These are phyloP conservation scores for Catocala fraxini DNA, from an alignment of 2,888 invertebrate species.

Conservation along the genomic window DNA sequence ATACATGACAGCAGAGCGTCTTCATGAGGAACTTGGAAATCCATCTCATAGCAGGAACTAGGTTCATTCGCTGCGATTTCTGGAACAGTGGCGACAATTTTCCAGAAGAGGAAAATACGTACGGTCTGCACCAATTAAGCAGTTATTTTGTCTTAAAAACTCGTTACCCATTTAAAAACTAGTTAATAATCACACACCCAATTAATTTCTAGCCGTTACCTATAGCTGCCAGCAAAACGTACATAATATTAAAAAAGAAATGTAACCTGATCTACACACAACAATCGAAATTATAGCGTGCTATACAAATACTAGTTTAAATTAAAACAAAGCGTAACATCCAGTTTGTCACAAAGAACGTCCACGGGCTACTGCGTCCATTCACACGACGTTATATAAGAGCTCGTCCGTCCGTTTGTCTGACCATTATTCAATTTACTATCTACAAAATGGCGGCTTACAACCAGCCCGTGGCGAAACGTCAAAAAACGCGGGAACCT, in stretches of 20 bases:
- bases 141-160: no score
- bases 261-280: slow-evolving; percentile 17
- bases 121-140: no score
- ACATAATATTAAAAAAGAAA: slow-evolving; percentile 11
- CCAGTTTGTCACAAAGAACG: slow-evolving; percentile 61
- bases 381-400: slow-evolving; percentile 78
- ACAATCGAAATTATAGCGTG: slow-evolving; percentile 8
- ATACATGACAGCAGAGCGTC: no score
- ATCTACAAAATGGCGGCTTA: slow-evolving; percentile 63
- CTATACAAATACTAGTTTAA: slow-evolving; percentile 13
- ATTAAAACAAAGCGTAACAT: slow-evolving; percentile 32
- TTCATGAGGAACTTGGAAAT: no score
- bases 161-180: no score
- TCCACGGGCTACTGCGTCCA: slow-evolving; percentile 62
- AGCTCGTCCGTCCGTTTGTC: slow-evolving; percentile 22
- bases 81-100: no score
- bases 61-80: no score
- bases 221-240: no score
- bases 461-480: slow-evolving; percentile 68
- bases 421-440: slow-evolving; percentile 18
- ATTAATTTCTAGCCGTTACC: no score
- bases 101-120: no score
- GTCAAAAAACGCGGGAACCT: slow-evolving; percentile 75
- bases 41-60: no score
- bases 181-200: no score